These are phyloP conservation scores for Sciaenops ocellatus DNA, from an alignment of 2,797 vertebrate genomes.

Conservation along the genomic window DNA sequence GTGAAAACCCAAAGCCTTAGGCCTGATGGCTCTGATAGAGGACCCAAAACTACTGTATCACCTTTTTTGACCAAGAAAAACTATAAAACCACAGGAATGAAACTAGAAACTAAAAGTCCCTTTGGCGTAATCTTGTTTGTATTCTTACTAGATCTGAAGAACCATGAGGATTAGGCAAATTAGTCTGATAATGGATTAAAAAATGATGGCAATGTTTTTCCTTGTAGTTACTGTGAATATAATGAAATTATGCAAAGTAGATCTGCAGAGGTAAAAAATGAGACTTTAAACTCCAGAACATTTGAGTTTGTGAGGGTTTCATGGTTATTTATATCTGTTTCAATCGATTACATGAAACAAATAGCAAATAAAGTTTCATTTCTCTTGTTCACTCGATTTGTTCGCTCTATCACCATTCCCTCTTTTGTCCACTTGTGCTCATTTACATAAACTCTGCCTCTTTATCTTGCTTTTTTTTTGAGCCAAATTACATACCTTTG, in stretches of 20 bases:
- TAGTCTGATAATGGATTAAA: slow-evolving; percentile 7
- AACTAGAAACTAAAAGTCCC: background rate
- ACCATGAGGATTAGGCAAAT: background rate
- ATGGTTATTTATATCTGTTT: background rate
- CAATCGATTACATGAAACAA: background rate
- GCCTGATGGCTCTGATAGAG: background rate
- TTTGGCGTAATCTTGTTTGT: background rate
- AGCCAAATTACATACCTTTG: background rate
- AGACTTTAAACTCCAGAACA: background rate
- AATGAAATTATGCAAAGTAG: background rate
- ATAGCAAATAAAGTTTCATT: background rate
- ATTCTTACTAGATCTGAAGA: background rate
- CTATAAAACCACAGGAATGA: background rate
- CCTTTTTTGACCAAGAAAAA: slow-evolving; percentile 5
- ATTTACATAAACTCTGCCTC: background rate
- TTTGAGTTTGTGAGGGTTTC: background rate
- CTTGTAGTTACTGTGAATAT: background rate
- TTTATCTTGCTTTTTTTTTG: background rate
- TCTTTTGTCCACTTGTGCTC: background rate
- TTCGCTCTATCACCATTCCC: background rate
- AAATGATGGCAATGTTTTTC: slow-evolving; percentile 8
- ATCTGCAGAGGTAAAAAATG: background rate
- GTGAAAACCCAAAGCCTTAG: background rate
- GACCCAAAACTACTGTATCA: background rate
- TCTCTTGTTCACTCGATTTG: background rate